Evolutionary conservation across 2,888 invertebrate genomes (phyloP).

Genomic region (Lucinisca nassula): DNA sequence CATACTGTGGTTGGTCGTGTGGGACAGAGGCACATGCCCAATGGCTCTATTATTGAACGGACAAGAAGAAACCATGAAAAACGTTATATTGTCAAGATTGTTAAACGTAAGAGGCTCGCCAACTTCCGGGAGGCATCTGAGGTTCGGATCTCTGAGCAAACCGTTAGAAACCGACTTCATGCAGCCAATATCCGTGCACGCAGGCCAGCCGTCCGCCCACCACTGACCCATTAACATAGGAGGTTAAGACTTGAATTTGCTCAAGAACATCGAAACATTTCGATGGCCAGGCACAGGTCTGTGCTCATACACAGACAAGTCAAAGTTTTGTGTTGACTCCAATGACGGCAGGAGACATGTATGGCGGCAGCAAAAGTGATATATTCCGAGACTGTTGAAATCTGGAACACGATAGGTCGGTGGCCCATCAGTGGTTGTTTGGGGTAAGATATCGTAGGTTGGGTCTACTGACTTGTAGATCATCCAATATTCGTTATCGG

Average conservation of each 20-base stretch:
- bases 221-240: slow-evolving; percentile 6
- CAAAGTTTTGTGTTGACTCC: too few relatives aligned
- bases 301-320: background rate
- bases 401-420: too few relatives aligned
- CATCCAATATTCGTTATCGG: too few relatives aligned
- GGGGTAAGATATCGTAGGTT: too few relatives aligned
- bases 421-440: too few relatives aligned
- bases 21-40: background rate
- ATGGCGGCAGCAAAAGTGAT: too few relatives aligned
- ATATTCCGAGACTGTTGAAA: too few relatives aligned
- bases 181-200: slow-evolving; percentile 26
- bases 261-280: background rate
- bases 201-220: slow-evolving; percentile 28
- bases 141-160: slow-evolving; percentile 3
- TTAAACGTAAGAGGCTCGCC: background rate
- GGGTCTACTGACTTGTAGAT: too few relatives aligned
- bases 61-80: too few relatives aligned
- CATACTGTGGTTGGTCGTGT: background rate
- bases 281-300: background rate
- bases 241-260: background rate
- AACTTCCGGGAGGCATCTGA: slow-evolving; percentile 17
- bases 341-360: too few relatives aligned
- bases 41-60: background rate
- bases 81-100: too few relatives aligned
- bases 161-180: slow-evolving; percentile 31